Conservation (phyloP, 2,888 invertebrate genomes). For the Myopa testacea region DNA sequence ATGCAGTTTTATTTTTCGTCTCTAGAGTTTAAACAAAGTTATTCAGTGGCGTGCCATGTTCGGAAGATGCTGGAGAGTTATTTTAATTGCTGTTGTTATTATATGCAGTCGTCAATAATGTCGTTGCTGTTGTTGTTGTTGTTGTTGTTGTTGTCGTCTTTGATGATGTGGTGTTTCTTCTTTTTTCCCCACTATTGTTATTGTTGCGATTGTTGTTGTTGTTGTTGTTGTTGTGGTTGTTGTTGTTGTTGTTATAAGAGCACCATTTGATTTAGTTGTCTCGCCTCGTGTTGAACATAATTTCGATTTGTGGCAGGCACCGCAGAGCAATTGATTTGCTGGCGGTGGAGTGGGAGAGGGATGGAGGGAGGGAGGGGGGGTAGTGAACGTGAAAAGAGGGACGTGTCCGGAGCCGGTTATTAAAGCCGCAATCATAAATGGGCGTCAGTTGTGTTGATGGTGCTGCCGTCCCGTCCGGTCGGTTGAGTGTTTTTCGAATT, state of each 20-base stretch:
- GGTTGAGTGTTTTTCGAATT: slow-evolving; percentile 16
- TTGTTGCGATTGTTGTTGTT: background rate
- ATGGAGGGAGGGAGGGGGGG: too few species aligned
- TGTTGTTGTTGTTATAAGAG: slow-evolving; percentile 1
- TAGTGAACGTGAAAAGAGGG: background rate
- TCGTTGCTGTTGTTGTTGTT: background rate
- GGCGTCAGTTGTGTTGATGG: background rate
- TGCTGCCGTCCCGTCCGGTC: background rate
- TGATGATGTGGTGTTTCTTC: slow-evolving; percentile 13
- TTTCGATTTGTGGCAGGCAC: slow-evolving; percentile 29
- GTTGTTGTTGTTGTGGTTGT: background rate
- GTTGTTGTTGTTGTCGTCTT: slow-evolving; percentile 17
- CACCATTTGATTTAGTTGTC: slow-evolving; percentile 37
- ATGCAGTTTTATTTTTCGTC: background rate
- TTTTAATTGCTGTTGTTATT: slow-evolving; percentile 29
- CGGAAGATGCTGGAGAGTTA: slow-evolving; percentile 2
- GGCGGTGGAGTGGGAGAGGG: too few species aligned
- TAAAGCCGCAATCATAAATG: background rate
- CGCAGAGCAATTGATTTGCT: slow-evolving; percentile 21
- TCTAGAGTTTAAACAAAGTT: slow-evolving; percentile 18
- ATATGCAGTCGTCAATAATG: slow-evolving; percentile 4
- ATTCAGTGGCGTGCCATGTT: slow-evolving; percentile 23
- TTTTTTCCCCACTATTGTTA: background rate
- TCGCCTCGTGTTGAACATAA: slow-evolving; percentile 32
- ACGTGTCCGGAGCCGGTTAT: slow-evolving; percentile 5